Base-by-base conservation (phyloP, 1,140 invertebrate genomes). In the Brachionus rotundiformis region DNA sequence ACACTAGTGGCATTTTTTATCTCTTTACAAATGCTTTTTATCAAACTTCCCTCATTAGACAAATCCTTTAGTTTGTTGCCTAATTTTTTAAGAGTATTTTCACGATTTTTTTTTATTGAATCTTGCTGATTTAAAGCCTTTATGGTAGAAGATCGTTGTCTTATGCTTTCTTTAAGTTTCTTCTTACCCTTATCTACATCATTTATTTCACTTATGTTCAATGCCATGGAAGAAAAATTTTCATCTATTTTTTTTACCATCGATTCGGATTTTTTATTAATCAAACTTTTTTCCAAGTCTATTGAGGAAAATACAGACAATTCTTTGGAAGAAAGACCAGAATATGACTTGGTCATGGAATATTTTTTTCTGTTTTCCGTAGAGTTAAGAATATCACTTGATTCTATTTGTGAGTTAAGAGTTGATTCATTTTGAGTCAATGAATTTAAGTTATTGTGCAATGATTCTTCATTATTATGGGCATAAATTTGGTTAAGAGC, bases 1-100 rank as follows among this genome's bases (percentile, higher is more conserved):
- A 79, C 25, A 79, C 76, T 79, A 25, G 47, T 79, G 0, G 76
- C 76, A 27, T 36, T 23, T 59, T 79, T 79, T 59, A 79, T 79
- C 16, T 79, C 76, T 79, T 79, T 79, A 39, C 47, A 79, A 79
- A 79, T 59, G 5, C 19, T 79, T 33, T 59, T 54, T 59, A 79
- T 59, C 19, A 79, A 33, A 59, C 59, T 79, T 19, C 68, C 39
- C 27, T 79, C 76, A 63, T 27, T 59, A 6, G 76, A 79, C 27
- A 79, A 59, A 25, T 79, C 76, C 13, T 63, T 79, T 31, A 79
- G 25, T 41, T 79, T 79, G 25, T 54, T 59, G 7, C 76, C 29
- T 8, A 79, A 39, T 63, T 63, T 79, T 36, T 29, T 33, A 16
- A 79, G 54, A 27, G 76, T 79, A 33, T 79, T 54, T 63, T 79